Evolutionary conservation across 2,888 invertebrate species (phyloP), one percentile per base, ranked within the genome.

Genomic region (Himalopsyche tibetana): DNA sequence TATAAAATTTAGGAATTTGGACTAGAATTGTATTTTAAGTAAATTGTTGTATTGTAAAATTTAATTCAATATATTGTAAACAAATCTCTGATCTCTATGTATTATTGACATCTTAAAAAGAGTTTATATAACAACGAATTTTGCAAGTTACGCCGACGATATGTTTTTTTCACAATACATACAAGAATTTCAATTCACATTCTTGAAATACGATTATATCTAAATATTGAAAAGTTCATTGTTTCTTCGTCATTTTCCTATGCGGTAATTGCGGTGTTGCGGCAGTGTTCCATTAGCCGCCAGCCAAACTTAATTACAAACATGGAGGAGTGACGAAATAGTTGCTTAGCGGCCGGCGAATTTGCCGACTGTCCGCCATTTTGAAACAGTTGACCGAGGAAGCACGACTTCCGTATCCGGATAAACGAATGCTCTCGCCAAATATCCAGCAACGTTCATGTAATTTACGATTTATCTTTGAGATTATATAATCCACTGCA

Each of bases 361-460:
- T 56, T 63, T 15, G 38, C 82, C 79, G 84, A 55, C 55, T 38
- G 69, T 63, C 83, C 45, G 84, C 87, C 85, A 85, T 85, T 80
- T 87, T 84, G 87, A 82, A 85, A 84, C 80, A 80, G 84, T 84
- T 84, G 81, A 74, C 80, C 82, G 82, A 82, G 56, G 82, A 74
- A 83, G 80, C 83, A 8, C 69, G 86, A 84, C 87, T 87, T 87
- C 86, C 87, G 87, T 55, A 84, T 86, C 87, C 87, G 87, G 86
- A 38, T n/a, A 55, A 17, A 17, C 74, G 56, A 80, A 45, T 17
- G 82, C 69, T 51, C 38, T 51, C n/a, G n/a, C 38, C 38, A 55
- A 79, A 51, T 11, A 63, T 5, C 63, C 19, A 63, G 19, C 63
- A 28, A 63, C 15, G 63, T 8, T 28, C 0, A 63, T n/a, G 56